phyloP scores from a whole-genome alignment of 2,797 vertebrate genomes.

The Tiaroga cobitis region DNA sequence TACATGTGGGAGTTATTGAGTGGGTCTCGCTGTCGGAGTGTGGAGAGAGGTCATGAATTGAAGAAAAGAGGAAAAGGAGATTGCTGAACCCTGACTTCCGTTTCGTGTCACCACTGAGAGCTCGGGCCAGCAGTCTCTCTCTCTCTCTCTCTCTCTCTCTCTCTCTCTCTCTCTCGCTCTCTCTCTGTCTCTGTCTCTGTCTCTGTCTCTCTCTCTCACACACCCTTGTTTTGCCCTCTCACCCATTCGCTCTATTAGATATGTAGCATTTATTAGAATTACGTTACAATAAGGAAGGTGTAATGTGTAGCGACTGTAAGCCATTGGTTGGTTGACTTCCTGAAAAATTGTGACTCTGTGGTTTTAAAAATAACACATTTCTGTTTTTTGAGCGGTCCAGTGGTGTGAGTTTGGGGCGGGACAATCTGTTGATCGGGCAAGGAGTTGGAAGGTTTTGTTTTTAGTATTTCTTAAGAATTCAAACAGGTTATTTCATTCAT shows the following conservation, averaged over 20 bases:
- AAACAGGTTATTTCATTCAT: too few species aligned
- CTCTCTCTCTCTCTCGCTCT: not conserved
- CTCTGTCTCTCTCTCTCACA: not conserved
- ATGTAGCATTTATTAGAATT: not conserved
- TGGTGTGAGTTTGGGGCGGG: not conserved
- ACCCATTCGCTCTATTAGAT: not conserved
- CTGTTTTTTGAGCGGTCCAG: too few species aligned
- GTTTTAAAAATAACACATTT: not conserved
- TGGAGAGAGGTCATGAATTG: constrained; percentile 63
- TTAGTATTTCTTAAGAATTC: too few species aligned
- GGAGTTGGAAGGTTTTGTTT: not conserved
- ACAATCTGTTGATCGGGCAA: not conserved
- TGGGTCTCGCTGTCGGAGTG: constrained; percentile 54
- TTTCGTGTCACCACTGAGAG: constrained; percentile 56
- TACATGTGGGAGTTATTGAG: constrained; percentile 28
- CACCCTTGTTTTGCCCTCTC: not conserved
- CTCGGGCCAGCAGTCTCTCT: constrained; percentile 45
- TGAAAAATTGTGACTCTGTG: too few species aligned
- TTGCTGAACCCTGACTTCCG: constrained; percentile 66
- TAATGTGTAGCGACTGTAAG: not conserved
- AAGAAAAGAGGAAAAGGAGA: constrained; percentile 68
- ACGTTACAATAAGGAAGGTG: not conserved
- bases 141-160: constrained; percentile 19
- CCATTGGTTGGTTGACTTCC: not conserved
- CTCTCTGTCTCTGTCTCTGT: not conserved